Evolutionary conservation across 2,797 vertebrate species (phyloP), one percentile per base, ranked within the genome.

Genomic region (Taeniopygia guttata): DNA sequence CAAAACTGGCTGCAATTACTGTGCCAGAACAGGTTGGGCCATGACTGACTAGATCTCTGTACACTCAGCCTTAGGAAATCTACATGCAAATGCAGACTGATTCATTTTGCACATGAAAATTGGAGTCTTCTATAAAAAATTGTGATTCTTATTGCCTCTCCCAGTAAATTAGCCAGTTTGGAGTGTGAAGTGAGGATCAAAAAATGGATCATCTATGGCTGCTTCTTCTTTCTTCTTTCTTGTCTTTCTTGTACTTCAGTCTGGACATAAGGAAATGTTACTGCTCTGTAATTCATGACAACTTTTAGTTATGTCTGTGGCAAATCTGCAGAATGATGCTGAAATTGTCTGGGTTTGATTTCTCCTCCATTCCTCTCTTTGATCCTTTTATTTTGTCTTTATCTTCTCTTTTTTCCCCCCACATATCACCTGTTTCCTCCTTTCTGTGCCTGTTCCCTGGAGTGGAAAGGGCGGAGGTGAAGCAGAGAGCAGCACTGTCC

Each of bases 1-100:
- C 84, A 93, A 92, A 91, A 75, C 87, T 80, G 81, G 19, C 54
- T 92, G 43, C 81, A 80, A 48, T 95, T 95, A 93, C 85, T 82
- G 56, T 93, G 64, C 63, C 5, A 4, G 75, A 91, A 75, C 45
- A 84, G 52, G 75, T 21, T 91, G 72, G 46, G 56, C 84, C 36
- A 10, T 82, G 81, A 90, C 72, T 70, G 88, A 78, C 88, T 80
- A 22, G 85, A 64, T 66, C 58, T 64, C 38, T 92, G 68, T 32
- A 81, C 63, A 81, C 15, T 23, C 27, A 87, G 69, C 52, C 75
- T 58, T 48, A 66, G 73, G 74, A 93, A 93, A 93, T 80, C 45
- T 48, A 82, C 64, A 84, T 87, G 85, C 36, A 94, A 95, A 95
- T 84, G 36, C 26, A 73, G 56, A 63, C 34, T 36, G 14, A 62